Evolutionary conservation across 2,888 invertebrate species (phyloP), one percentile per base, ranked within the genome.

Genomic region (Netelia melanura): DNA sequence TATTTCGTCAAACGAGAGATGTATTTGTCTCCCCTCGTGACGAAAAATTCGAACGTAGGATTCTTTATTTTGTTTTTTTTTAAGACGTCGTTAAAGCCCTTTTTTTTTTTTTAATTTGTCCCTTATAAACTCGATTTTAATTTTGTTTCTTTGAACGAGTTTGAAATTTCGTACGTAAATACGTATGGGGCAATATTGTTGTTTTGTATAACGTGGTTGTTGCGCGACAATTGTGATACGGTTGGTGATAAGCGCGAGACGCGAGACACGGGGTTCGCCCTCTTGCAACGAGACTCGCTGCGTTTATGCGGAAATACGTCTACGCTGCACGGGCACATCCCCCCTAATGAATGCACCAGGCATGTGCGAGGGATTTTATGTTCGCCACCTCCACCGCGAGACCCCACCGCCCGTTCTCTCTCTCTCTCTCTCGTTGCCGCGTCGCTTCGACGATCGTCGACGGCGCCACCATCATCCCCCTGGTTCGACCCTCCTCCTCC

Each of bases 341-440:
- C 92, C 93, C 91, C 93, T 93, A 93, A 93, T 93, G 92, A 93
- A 92, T 92, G 93, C 92, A 92, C 90, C 93, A 92, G 93, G 93
- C 93, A 93, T 92, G 93, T 93, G 93, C 93, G 92, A 92, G 92
- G 91, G 93, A 93, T 93, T 93, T 93, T 93, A 93, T 93, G 93
- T 92, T 91, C 91, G 85, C 89, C 90, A 89, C 90, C 91, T 89
- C 90, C 90, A 88, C 89, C 83, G 83, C 87, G 75, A 48, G 30
- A 64, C 81, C 76, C 80, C 86, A 83, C 81, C 80, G 85, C 87
- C 79, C 86, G 81, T 74, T 86, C 74, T 25, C 87, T 82, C 74
- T 87, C 83, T 84, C 86, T 85, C 83, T 87, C 87, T 87, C 86
- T 86, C 88, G 89, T 87, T 85, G 85, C 87, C 78, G 87, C 86